Evolutionary conservation across 2,888 invertebrate species (phyloP), one percentile per base, ranked within the genome.

Genomic region (Brenthis hecate): DNA sequence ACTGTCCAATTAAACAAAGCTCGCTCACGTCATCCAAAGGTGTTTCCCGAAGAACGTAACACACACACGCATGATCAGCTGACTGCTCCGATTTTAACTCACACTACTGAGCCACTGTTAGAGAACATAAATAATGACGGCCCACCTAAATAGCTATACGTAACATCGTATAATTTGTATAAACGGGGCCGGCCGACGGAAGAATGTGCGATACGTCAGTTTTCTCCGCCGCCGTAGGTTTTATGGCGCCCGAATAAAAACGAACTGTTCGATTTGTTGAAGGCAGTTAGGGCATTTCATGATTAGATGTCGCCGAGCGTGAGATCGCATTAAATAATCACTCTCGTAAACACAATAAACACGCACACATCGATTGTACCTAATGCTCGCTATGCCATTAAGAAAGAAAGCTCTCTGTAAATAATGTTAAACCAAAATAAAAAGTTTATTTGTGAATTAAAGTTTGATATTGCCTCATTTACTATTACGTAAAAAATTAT

Each of bases 81-180:
- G 92, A 92, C 88, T 92, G 92, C 92, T 92, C 92, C 88, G 92
- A 92, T 92, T 92, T 91, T 91, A 92, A 92, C 92, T 83, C 92
- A 91, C 91, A 92, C 92, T 86, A 89, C 83, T 81, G 82, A 85
- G 81, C 82, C 87, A 86, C 88, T 90, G 92, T 91, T 91, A 91
- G 91, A 91, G 91, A 92, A 91, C 92, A 92, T 92, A 92, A 92
- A 92, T 92, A 92, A 92, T 92, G 92, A 92, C 90, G 88, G 86
- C 91, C 90, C 88, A 91, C 89, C 92, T 91, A 92, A 90, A 89
- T 87, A 91, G 85, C 89, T 89, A 91, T 88, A 91, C 89, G 86
- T 89, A 91, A 87, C 87, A 83, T 88, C 87, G 91, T 91, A 90
- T 89, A 91, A 92, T 92, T 90, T 91, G 92, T 92, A 89, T 87